These are phyloP conservation scores for Gymnothorax reevesii DNA, from an alignment of 2,797 vertebrate genomes.

Conservation along the genomic window DNA sequence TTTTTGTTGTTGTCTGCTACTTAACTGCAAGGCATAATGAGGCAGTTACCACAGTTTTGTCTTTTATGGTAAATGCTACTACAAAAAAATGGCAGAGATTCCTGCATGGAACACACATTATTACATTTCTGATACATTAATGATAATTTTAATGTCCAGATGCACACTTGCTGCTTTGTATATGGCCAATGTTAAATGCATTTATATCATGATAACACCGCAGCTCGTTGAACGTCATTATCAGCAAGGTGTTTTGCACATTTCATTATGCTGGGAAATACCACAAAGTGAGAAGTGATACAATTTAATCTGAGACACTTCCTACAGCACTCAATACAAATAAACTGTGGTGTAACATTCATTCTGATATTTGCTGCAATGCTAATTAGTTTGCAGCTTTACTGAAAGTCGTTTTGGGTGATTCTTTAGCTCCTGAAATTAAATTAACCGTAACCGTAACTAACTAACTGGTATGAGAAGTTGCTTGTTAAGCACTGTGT, in stretches of 20 bases:
- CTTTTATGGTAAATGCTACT: not conserved
- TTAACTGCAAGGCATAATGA: not conserved
- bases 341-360: not conserved
- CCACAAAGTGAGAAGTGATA: slow-evolving; percentile 37
- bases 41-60: not conserved
- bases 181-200: not conserved
- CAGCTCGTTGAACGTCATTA: not conserved
- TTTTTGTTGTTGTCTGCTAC: not conserved
- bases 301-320: not conserved
- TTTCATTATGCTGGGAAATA: slow-evolving; percentile 31
- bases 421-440: not conserved
- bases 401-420: not conserved
- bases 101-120: too few relatives aligned
- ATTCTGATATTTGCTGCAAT: not conserved
- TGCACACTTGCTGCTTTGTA: too few relatives aligned
- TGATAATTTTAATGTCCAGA: too few relatives aligned
- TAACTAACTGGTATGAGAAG: not conserved
- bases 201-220: not conserved
- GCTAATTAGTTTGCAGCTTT: not conserved
- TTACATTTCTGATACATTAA: too few relatives aligned
- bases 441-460: not conserved
- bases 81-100: too few relatives aligned
- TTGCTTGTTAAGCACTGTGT: not conserved
- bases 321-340: slow-evolving; percentile 11
- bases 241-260: not conserved